These are phyloP conservation scores for Epistrophella euchroma DNA, from an alignment of 2,888 invertebrate species.

Conservation along the genomic window DNA sequence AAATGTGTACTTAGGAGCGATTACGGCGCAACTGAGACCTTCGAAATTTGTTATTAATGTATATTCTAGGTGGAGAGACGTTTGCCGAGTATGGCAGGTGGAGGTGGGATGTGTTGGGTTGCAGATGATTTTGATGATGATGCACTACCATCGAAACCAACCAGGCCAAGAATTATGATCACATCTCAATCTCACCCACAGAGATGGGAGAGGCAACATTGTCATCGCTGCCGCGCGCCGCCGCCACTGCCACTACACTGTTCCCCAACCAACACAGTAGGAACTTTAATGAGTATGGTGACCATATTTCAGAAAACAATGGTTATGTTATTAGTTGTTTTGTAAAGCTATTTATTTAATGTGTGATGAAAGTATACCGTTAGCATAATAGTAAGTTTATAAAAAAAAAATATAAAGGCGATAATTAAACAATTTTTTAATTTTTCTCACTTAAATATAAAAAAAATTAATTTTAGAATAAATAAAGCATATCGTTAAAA, in stretches of 20 bases:
- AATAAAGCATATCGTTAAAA: no score
- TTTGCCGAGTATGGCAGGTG: neutral
- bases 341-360: no score
- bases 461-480: no score
- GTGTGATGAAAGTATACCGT: no score
- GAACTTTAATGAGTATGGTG: neutral
- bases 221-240: neutral
- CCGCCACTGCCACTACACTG: neutral
- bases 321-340: no score
- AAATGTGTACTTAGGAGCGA: slow-evolving; percentile 67
- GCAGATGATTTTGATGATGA: slow-evolving; percentile 29
- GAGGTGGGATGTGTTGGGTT: slow-evolving; percentile 17
- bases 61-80: slow-evolving; percentile 34
- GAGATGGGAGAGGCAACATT: slow-evolving; percentile 56
- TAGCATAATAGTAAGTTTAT: no score
- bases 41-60: slow-evolving; percentile 49
- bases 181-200: slow-evolving; percentile 64
- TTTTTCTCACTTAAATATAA: no score
- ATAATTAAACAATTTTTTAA: no score
- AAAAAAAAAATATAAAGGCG: no score
- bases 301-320: neutral
- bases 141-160: neutral
- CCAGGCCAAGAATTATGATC: slow-evolving; percentile 2
- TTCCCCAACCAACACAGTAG: neutral
- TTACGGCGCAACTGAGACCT: slow-evolving; percentile 60